These are phyloP conservation scores for Lutraria lutraria DNA, from an alignment of 2,888 invertebrate genomes.

Conservation along the genomic window DNA sequence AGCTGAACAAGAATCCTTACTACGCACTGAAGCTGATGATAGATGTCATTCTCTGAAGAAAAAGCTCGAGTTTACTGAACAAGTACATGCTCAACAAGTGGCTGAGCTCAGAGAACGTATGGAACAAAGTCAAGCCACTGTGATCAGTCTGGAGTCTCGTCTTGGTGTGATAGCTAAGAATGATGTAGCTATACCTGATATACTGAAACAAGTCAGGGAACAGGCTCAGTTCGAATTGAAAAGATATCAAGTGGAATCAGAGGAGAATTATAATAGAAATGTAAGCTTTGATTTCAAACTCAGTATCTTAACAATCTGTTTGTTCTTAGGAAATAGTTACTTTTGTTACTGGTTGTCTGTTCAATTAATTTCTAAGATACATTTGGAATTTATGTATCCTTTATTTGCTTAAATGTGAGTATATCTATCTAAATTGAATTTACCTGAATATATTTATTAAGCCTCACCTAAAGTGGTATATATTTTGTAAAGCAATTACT, in stretches of 20 bases:
- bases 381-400: no score
- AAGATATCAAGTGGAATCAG: slow-evolving; percentile 79
- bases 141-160: slow-evolving; percentile 78
- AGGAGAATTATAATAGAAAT: slow-evolving; percentile 80
- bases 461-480: no score
- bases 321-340: not conserved
- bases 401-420: no score
- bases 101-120: slow-evolving; percentile 74
- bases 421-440: no score
- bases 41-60: slow-evolving; percentile 77
- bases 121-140: slow-evolving; percentile 76
- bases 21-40: slow-evolving; percentile 80
- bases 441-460: no score
- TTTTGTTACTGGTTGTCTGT: not conserved
- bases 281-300: slow-evolving; percentile 68
- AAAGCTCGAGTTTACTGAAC: slow-evolving; percentile 80
- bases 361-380: no score
- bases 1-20: slow-evolving; percentile 80
- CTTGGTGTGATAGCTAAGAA: slow-evolving; percentile 75
- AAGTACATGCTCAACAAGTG: slow-evolving; percentile 77
- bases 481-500: no score
- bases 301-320: not conserved
- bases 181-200: slow-evolving; percentile 75
- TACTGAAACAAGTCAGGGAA: slow-evolving; percentile 80
- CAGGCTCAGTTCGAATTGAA: slow-evolving; percentile 78